A percentile compares a stretch with the other conserved stretches of the same genome.
These are phyloP conservation scores for Morphnarchus princeps DNA, from an alignment of 2,113 vertebrate species.

Conservation along the genomic window DNA sequence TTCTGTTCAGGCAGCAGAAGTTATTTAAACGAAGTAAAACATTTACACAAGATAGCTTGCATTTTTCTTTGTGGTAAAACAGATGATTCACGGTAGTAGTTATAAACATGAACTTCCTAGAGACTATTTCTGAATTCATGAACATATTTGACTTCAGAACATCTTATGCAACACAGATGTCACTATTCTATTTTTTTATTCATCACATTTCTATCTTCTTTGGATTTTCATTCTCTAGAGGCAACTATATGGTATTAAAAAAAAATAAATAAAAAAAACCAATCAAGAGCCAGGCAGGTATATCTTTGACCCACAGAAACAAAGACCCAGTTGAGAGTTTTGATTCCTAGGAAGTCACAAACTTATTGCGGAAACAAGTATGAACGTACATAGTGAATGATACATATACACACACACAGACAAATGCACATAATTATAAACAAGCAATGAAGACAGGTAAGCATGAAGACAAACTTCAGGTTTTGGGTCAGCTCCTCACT, in stretches of 20 bases:
- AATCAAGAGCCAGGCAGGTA: neutral
- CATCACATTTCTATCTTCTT: neutral
- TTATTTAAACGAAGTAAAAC: neutral
- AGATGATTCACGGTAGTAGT: neutral
- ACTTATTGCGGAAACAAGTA: neutral
- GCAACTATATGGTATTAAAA: neutral
- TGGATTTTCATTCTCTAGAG: neutral
- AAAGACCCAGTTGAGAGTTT: neutral
- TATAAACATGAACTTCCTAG: neutral
- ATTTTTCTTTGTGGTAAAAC: neutral
- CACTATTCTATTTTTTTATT: neutral
- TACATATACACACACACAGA: neutral
- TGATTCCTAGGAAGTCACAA: neutral
- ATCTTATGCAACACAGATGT: neutral
- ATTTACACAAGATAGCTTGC: neutral
- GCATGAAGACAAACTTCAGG: slow-evolving; percentile 23
- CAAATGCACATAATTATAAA: neutral
- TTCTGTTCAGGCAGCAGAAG: neutral
- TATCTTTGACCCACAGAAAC: neutral
- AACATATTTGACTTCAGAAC: neutral
- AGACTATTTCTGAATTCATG: neutral
- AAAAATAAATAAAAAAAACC: neutral
- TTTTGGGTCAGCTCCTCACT: neutral
- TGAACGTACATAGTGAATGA: neutral
- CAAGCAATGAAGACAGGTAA: slow-evolving; percentile 56